Conservation (phyloP, 2,888 invertebrate genomes). For the Dexiosoma caninum region DNA sequence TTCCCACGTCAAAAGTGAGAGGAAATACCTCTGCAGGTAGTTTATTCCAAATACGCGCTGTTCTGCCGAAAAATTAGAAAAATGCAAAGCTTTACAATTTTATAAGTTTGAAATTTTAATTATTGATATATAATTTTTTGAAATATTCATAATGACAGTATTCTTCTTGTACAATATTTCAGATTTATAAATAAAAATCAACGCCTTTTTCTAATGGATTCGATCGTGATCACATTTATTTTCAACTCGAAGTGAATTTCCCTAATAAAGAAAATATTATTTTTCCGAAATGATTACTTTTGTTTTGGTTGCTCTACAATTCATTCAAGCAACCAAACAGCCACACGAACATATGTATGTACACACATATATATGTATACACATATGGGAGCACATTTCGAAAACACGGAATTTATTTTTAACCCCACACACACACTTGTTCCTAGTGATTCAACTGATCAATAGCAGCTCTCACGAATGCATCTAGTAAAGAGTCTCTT, state of each 20-base stretch:
- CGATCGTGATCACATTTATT: too few relatives aligned
- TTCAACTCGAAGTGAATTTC: constrained; percentile 26
- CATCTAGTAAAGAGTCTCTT: constrained; percentile 40
- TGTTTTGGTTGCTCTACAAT: constrained; percentile 36
- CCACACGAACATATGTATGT: constrained; percentile 45
- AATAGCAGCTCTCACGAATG: constrained; percentile 24
- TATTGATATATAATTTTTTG: too few relatives aligned
- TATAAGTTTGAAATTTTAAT: too few relatives aligned
- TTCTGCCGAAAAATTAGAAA: too few relatives aligned
- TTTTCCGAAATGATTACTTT: constrained; percentile 39
- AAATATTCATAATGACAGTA: too few relatives aligned
- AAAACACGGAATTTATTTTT: constrained; percentile 71
- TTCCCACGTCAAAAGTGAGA: too few relatives aligned
- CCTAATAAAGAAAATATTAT: constrained; percentile 21
- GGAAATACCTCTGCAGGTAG: too few relatives aligned
- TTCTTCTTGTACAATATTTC: too few relatives aligned
- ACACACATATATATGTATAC: constrained; percentile 50
- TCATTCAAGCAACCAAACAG: constrained; percentile 34
- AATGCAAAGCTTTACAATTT: too few relatives aligned
- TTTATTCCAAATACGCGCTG: too few relatives aligned
- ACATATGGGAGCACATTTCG: constrained; percentile 54
- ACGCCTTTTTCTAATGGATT: too few relatives aligned
- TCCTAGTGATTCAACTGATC: constrained; percentile 63
- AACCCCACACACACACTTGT: constrained; percentile 74
- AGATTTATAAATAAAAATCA: too few relatives aligned